Conservation (phyloP, 2,113 vertebrate genomes). For the Gadus macrocephalus region DNA sequence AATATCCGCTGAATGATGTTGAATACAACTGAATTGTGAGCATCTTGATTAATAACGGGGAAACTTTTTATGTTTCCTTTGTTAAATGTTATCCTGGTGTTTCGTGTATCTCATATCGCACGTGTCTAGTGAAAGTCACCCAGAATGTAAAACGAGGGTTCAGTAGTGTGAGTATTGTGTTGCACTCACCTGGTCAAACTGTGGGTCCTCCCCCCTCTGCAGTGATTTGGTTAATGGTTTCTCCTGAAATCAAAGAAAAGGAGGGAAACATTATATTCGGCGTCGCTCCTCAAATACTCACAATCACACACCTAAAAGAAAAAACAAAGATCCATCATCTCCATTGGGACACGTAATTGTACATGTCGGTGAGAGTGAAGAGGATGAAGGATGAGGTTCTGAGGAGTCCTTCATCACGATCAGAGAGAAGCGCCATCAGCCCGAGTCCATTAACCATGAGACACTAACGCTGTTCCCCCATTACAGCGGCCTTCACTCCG, state of each 20-base stretch:
- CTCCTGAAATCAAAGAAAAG: constrained; percentile 74
- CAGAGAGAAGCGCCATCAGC: constrained; percentile 44
- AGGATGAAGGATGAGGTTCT: constrained; percentile 31
- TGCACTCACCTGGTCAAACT: constrained; percentile 93
- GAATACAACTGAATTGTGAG: neutral
- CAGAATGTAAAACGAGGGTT: neutral
- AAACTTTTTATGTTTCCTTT: neutral
- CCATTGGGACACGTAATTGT: too few species aligned
- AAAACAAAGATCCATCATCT: too few species aligned
- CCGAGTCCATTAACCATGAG: constrained; percentile 39
- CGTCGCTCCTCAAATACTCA: too few species aligned
- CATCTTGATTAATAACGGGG: neutral
- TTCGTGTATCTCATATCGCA: neutral
- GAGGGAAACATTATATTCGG: neutral
- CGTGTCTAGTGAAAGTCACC: too few species aligned
- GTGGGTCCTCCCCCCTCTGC: constrained; percentile 93
- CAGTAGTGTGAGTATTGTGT: neutral
- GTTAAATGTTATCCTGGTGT: neutral
- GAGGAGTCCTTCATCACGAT: constrained; percentile 46
- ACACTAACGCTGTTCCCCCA: constrained; percentile 38
- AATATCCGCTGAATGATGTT: neutral
- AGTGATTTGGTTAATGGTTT: constrained; percentile 95
- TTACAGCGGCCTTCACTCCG: constrained; percentile 53
- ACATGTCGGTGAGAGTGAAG: too few species aligned
- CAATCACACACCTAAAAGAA: too few species aligned